These are phyloP conservation scores for Hexactinellida sp. DNA, from an alignment of 37 sponge, comb jelly and placozoan species.

Conservation along the genomic window DNA sequence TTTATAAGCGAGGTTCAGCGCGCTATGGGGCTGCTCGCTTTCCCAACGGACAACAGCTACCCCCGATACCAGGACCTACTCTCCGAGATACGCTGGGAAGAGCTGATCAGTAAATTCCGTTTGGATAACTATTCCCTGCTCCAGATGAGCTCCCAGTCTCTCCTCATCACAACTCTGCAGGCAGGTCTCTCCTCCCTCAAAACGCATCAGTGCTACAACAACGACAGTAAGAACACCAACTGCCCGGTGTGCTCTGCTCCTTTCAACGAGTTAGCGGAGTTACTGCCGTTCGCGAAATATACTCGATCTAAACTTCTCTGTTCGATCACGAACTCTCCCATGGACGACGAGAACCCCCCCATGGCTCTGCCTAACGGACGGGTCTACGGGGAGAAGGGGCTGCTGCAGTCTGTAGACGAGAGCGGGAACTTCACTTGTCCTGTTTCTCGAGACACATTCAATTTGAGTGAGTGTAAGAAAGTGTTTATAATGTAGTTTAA, in stretches of 20 bases:
- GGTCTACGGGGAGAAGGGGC: constrained; percentile 82
- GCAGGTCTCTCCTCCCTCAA: constrained; percentile 92
- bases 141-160: constrained; percentile 66
- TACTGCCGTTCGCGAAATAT: constrained; percentile 88
- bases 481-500: constrained; percentile 71
- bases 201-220: constrained; percentile 76
- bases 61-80: constrained; percentile 68
- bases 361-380: constrained; percentile 86
- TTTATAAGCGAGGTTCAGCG: constrained; percentile 47
- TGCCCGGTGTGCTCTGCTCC: constrained; percentile 88
- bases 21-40: constrained; percentile 84
- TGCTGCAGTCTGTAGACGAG: constrained; percentile 25
- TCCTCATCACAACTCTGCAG: constrained; percentile 66
- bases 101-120: constrained; percentile 67
- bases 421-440: constrained; percentile 64
- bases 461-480: constrained; percentile 64
- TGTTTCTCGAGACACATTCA: constrained; percentile 55
- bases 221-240: constrained; percentile 39
- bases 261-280: constrained; percentile 69
- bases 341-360: constrained; percentile 96
- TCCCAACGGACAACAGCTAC: constrained; percentile 42
- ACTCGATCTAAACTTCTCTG: constrained; percentile 90
- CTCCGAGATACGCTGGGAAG: constrained; percentile 62
- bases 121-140: constrained; percentile 66
- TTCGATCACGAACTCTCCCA: constrained; percentile 61